Conservation (phyloP, 2,113 vertebrate genomes). For the Hylia prasina region DNA sequence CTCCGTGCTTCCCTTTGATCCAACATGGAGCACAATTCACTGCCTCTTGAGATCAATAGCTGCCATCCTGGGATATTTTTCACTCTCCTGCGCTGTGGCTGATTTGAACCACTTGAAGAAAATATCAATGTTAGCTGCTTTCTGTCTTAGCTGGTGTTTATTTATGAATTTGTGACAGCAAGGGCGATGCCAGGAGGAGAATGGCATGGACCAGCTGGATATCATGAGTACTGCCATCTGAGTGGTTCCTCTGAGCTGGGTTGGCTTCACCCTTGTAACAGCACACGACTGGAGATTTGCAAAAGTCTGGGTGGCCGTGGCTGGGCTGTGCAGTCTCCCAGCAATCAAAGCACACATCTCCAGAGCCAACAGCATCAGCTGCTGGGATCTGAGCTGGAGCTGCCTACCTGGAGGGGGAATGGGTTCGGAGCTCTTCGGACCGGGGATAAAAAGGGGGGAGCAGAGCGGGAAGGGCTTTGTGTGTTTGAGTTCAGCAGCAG, state of each 20-base stretch:
- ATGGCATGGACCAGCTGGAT: slow-evolving; percentile 35
- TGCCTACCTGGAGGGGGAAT: background rate
- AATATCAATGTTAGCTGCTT: background rate
- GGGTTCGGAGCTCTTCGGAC: background rate
- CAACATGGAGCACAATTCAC: slow-evolving; percentile 34
- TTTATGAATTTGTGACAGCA: slow-evolving; percentile 45
- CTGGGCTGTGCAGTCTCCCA: background rate
- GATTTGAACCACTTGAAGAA: slow-evolving; percentile 38
- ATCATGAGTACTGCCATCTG: accelerated
- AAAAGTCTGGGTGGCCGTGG: background rate
- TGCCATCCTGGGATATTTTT: slow-evolving; percentile 24
- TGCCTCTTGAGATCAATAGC: slow-evolving; percentile 51
- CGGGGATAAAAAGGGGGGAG: accelerated
- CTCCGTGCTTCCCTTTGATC: slow-evolving; percentile 52
- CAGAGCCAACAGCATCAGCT: background rate
- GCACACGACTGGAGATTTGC: background rate
- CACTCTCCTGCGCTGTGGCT: background rate
- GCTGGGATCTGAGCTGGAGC: background rate
- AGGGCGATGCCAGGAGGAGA: background rate
- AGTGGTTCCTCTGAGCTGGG: background rate
- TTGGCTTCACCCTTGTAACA: background rate
- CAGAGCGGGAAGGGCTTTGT: background rate
- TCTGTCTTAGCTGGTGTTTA: slow-evolving; percentile 10
- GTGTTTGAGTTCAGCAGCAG: background rate
- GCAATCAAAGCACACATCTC: background rate